Percentiles rank a stretch among this genome's conserved stretches.
Conservation (phyloP, 2,113 vertebrate genomes). For the Pogona vitticeps region DNA sequence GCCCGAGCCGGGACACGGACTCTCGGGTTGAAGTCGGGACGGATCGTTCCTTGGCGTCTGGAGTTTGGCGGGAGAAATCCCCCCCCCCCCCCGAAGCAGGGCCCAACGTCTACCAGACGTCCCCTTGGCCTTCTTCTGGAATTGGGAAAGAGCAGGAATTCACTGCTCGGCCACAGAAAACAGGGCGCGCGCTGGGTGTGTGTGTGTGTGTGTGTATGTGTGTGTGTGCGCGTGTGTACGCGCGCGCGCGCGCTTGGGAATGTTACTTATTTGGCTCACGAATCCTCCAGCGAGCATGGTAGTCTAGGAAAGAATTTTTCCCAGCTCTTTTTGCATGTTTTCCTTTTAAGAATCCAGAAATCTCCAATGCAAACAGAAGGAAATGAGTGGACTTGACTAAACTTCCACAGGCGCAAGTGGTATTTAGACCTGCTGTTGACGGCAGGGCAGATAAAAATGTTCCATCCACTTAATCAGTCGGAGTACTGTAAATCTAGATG, state of each 20-base stretch:
- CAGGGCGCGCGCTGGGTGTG: too few species aligned
- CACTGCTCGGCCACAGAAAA: background rate
- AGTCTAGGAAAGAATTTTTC: background rate
- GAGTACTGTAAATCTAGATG: background rate
- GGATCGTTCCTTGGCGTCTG: rapidly evolving
- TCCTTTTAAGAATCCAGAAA: too few species aligned
- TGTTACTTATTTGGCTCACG: background rate
- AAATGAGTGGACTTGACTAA: background rate
- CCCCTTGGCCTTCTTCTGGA: background rate
- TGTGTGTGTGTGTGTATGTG: too few species aligned
- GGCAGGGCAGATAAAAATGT: background rate
- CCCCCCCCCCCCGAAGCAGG: background rate
- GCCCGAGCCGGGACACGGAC: rapidly evolving
- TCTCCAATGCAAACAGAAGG: background rate
- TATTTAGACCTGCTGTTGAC: background rate
- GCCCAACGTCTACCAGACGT: background rate
- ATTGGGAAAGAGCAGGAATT: background rate
- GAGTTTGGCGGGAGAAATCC: background rate
- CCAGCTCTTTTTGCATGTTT: too few species aligned
- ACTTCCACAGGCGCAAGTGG: background rate
- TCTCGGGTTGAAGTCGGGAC: background rate
- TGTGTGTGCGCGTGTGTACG: too few species aligned
- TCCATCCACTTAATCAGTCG: background rate
- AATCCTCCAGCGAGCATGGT: background rate
- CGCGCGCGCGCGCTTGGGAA: too few species aligned